Conservation (phyloP, 1,140 invertebrate species). For the Drosophila ambigua region DNA sequence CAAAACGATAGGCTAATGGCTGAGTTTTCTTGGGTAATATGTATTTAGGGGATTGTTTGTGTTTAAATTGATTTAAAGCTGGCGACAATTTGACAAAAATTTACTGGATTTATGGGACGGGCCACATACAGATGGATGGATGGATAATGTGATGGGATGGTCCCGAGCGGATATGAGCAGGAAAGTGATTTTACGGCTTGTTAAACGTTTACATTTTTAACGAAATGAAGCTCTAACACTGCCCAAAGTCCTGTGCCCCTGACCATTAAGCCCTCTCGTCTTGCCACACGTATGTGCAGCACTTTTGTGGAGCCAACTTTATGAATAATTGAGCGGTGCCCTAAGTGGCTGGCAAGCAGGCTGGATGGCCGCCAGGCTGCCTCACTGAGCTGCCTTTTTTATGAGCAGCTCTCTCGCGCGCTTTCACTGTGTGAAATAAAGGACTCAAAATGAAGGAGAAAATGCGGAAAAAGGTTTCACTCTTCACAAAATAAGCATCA, state of each 20-base stretch:
- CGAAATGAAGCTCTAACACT: slow-evolving; percentile 2
- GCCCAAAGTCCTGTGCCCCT: slow-evolving; percentile 4
- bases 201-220: slow-evolving; percentile 44
- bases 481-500: slow-evolving; percentile 62
- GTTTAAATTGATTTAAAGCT: slow-evolving; percentile 11
- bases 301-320: slow-evolving; percentile 49
- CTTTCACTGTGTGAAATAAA: slow-evolving; percentile 24
- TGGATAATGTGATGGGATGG: slow-evolving; percentile 4
- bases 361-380: not conserved
- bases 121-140: not conserved
- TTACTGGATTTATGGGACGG: too few species aligned
- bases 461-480: slow-evolving; percentile 22
- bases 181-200: slow-evolving; percentile 42
- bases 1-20: not conserved
- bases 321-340: slow-evolving; percentile 67
- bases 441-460: slow-evolving; percentile 35
- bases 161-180: slow-evolving; percentile 3
- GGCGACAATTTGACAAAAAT: slow-evolving; percentile 20
- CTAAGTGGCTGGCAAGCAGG: slow-evolving; percentile 45
- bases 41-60: not conserved
- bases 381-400: slow-evolving; percentile 51
- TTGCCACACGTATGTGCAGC: slow-evolving; percentile 31
- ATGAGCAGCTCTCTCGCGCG: slow-evolving; percentile 22
- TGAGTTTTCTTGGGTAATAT: not conserved
- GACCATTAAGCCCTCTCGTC: slow-evolving; percentile 30